phyloP scores from a whole-genome alignment of 2,797 vertebrate genomes.

The Macropus fuliginosus region DNA sequence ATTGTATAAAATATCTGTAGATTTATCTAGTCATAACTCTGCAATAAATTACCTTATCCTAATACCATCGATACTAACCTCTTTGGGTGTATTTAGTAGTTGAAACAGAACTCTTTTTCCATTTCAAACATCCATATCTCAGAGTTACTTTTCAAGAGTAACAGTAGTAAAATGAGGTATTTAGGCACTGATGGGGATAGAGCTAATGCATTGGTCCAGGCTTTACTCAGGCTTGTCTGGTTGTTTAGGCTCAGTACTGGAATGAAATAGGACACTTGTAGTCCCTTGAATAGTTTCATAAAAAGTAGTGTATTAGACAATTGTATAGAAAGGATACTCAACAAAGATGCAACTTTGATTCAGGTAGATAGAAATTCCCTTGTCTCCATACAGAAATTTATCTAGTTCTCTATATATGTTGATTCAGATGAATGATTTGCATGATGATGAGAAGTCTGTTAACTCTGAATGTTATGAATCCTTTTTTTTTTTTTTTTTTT shows the following conservation, averaged over 20 bases:
- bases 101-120: background rate
- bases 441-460: background rate
- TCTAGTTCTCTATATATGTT: too few species aligned
- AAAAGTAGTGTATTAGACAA: background rate
- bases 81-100: background rate
- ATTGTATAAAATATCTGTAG: background rate
- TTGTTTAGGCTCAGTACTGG: background rate
- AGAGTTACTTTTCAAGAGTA: background rate
- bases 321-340: background rate
- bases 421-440: background rate
- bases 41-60: background rate
- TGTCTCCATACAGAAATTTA: background rate
- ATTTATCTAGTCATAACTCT: background rate
- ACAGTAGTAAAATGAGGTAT: background rate
- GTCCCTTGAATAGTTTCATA: background rate
- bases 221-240: background rate
- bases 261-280: background rate
- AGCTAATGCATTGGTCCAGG: background rate
- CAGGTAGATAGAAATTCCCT: background rate
- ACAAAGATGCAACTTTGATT: background rate
- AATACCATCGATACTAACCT: too few species aligned
- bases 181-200: background rate
- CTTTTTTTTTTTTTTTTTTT: background rate
- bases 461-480: background rate
- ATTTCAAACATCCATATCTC: background rate